phyloP scores from a whole-genome alignment of 1,140 invertebrate species.

The Elymnias hypermnestra region DNA sequence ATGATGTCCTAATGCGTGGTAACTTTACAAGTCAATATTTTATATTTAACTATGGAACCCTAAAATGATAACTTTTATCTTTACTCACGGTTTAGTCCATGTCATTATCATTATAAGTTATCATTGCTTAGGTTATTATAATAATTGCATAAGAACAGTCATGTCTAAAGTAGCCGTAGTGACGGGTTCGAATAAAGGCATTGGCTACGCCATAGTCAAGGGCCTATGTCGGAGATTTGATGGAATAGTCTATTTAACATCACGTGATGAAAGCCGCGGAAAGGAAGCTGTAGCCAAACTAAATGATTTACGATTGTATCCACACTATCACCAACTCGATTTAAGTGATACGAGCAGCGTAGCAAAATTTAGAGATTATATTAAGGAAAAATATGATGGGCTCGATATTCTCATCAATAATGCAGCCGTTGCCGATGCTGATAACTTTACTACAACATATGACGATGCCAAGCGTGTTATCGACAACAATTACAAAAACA shows the following conservation, averaged over 20 bases:
- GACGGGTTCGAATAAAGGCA: slow-evolving; percentile 86
- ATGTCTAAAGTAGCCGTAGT: slow-evolving; percentile 75
- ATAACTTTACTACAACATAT: slow-evolving; percentile 70
- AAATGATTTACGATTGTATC: slow-evolving; percentile 74
- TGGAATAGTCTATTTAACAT: slow-evolving; percentile 80
- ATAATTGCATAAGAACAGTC: slow-evolving; percentile 3
- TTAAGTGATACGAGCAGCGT: slow-evolving; percentile 79
- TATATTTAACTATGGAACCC: too few species aligned
- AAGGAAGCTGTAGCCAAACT: slow-evolving; percentile 75
- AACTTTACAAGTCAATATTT: too few species aligned
- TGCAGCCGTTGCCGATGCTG: slow-evolving; percentile 83
- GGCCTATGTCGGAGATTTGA: slow-evolving; percentile 77
- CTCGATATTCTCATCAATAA: slow-evolving; percentile 91
- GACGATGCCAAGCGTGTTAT: slow-evolving; percentile 82
- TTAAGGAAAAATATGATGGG: slow-evolving; percentile 81
- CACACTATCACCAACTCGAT: slow-evolving; percentile 83
- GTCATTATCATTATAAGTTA: too few species aligned
- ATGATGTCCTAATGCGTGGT: too few species aligned
- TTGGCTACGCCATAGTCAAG: slow-evolving; percentile 83
- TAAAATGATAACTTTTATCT: too few species aligned
- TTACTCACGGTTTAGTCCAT: too few species aligned
- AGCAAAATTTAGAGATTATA: slow-evolving; percentile 73
- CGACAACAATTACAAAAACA: slow-evolving; percentile 80
- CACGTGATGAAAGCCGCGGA: slow-evolving; percentile 77
- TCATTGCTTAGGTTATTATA: too few species aligned